Evolutionary conservation across 2,888 invertebrate species (phyloP).

Genomic region (Polyommatus iphigenia): DNA sequence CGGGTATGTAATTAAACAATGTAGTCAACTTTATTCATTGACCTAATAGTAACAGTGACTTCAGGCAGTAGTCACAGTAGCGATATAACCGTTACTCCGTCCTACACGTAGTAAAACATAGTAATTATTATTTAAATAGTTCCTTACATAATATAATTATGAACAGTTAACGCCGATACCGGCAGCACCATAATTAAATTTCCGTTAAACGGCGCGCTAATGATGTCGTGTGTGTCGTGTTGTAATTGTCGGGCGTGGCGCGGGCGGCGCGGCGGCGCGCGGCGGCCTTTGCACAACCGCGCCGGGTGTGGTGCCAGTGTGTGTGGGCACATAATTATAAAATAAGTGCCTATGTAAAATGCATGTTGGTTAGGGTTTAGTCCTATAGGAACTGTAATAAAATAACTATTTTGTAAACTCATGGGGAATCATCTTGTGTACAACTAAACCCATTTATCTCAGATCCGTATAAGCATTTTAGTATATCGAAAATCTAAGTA

Average conservation of each 20-base stretch:
- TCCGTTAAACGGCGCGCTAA: slow-evolving; percentile 21
- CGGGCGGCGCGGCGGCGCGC: neutral
- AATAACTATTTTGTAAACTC: too few relatives aligned
- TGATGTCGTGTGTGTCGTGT: slow-evolving; percentile 22
- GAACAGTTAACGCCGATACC: neutral
- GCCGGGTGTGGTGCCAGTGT: neutral
- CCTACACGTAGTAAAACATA: neutral
- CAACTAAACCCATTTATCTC: too few relatives aligned
- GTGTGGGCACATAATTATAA: neutral
- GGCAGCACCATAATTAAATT: slow-evolving; percentile 6
- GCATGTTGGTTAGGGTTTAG: too few relatives aligned
- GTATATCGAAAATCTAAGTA: too few relatives aligned
- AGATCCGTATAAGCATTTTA: too few relatives aligned
- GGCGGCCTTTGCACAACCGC: slow-evolving; percentile 2
- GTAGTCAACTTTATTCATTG: too few relatives aligned
- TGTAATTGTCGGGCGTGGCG: slow-evolving; percentile 10
- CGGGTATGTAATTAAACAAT: too few relatives aligned
- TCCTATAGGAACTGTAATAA: too few relatives aligned
- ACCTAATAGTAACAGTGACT: too few relatives aligned
- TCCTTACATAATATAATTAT: neutral
- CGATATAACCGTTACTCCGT: neutral
- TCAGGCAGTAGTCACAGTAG: neutral
- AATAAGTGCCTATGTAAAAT: neutral
- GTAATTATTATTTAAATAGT: neutral
- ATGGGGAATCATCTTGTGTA: too few relatives aligned